Evolutionary conservation across 2,797 vertebrate species (phyloP), one percentile per base, ranked within the genome.

Genomic region (Caiman crocodilus): DNA sequence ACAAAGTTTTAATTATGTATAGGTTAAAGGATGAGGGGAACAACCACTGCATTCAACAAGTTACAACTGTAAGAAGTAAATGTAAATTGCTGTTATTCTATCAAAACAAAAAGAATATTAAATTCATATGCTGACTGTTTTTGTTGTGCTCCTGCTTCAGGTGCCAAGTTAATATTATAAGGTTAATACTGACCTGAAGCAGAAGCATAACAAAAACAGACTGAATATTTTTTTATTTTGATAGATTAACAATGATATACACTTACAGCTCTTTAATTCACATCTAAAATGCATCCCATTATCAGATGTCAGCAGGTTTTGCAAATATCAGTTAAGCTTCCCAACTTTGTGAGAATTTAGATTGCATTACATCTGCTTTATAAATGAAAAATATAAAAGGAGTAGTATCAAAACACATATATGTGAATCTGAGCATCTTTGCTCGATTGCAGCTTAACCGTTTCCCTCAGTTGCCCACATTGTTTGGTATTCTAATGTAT

Each of bases 401-500:
- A 4, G 21, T 57, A 67, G 56, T 65, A 50, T 50, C 76, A 87
- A 71, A 74, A n/a, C 28, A 50, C 1, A 0, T 23, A 69, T 42
- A 17, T 59, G 56, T 71, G 18, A 30, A 56, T 82, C 17, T 58
- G 74, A 23, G 77, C 23, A 32, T 21, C 63, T 79, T 67, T 67
- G 42, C 58, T 59, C 17, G 55, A 58, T 35, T 64, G 6, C 13
- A 20, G 12, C 21, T 69, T 35, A 35, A 69, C 65, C 30, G 4
- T 8, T 32, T 32, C 57, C 30, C 13, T 25, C 16, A 28, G 26
- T 89, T 56, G n/a, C 75, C 35, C 0, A 0, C 25, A 12, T 42
- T 25, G 13, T 78, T 90, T 64, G n/a, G 21, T 21, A 26, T 26
- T 79, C 15, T 60, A 18, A 8, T 76, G 60, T 84, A 14, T 79